These are phyloP conservation scores for Sprattus sprattus DNA, from an alignment of 2,113 vertebrate species.

Conservation along the genomic window DNA sequence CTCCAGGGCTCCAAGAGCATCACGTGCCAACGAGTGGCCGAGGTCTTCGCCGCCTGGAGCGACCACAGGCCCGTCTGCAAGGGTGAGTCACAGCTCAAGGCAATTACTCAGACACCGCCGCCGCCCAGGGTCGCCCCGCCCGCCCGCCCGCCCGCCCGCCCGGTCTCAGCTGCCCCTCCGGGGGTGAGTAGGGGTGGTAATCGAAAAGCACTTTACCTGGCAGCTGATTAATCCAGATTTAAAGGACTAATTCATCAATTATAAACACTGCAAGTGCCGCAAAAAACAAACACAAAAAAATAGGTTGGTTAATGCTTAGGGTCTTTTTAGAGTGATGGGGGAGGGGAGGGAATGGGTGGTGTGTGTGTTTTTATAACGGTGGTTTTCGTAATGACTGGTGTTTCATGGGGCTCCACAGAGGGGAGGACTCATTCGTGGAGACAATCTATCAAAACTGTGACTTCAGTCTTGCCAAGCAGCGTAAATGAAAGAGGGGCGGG, in stretches of 20 bases:
- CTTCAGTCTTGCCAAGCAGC: background rate
- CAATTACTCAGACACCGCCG: background rate
- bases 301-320: background rate
- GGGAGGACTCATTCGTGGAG: background rate
- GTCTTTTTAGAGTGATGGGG: background rate
- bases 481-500: background rate
- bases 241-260: constrained; percentile 3
- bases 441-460: background rate
- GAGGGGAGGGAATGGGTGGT: background rate
- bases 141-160: background rate
- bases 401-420: background rate
- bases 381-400: background rate
- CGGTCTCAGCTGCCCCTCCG: background rate
- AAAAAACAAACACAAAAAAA: background rate
- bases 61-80: constrained; percentile 95
- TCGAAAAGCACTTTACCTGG: constrained; percentile 2
- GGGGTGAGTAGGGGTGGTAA: background rate
- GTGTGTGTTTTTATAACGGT: background rate
- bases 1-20: constrained; percentile 96
- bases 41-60: constrained; percentile 96
- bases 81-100: constrained; percentile 74
- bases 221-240: constrained; percentile 11
- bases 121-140: background rate
- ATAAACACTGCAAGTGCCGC: background rate
- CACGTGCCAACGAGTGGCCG: constrained; percentile 92